Evolutionary conservation across 2,113 vertebrate genomes (phyloP), one percentile per base, ranked within the genome.

Genomic region (Proterorhinus semilunaris): DNA sequence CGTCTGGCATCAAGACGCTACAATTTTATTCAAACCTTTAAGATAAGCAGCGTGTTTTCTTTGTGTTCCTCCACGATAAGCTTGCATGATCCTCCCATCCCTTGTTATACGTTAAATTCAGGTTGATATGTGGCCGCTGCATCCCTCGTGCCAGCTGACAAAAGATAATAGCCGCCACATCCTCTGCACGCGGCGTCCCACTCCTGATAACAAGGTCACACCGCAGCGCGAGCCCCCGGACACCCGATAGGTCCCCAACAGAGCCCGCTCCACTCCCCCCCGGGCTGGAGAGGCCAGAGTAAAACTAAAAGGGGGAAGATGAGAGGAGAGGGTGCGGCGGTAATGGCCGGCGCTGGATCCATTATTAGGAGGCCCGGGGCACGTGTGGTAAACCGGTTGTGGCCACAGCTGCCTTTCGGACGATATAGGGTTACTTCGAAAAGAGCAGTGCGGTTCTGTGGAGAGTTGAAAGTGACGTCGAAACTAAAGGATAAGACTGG

Each of bases 121-220:
- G 50, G 6, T n/a, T 64, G 53, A 74, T 71, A 64, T 73, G 73
- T 68, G 44, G 62, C 11, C 43, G 45, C 52, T 11, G 68, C 27
- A 9, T 69, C 42, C 43, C 48, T 27, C 65, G 75, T 65, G 68
- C 78, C 75, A 78, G 79, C 58, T 78, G 75, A 74, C 71, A 71
- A 71, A 11, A 81, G 79, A 82, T 81, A 78, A 81, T 74, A 66
- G 64, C 45, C 17, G 66, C 79, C 68, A 55, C 75, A 74, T 74
- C 65, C 75, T 77, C 67, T 36, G 27, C 49, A 71, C 61, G n/a
- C n/a, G n/a, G n/a, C 53, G 45, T 63, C 65, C 46, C 50, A 13
- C 65, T 54, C 71, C 15, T 54, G 68, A 78, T 74, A 81, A 78
- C 53, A 9, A 69, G 73, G 68, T 75, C 59, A 21, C 61, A 48